Percentiles rank a stretch among this genome's conserved stretches.
Evolutionary conservation across 53 echinoderm and acorn worm species (phyloP).

Genomic region (Stichopus horrens): DNA sequence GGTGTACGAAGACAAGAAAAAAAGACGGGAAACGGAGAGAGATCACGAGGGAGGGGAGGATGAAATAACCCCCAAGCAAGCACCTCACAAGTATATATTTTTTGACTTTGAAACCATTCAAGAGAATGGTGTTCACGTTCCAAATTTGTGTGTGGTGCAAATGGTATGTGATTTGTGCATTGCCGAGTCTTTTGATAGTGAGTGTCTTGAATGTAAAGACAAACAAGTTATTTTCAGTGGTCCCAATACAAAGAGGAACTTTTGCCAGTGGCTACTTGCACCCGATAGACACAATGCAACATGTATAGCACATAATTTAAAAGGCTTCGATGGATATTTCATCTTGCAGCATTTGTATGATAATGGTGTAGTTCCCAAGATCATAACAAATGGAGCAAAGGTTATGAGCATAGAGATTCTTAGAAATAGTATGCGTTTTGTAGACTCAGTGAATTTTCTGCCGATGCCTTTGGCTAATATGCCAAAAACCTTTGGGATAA

Average conservation of each 20-base stretch:
- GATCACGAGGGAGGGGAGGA: no score
- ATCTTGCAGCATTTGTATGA: not conserved
- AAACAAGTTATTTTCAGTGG: constrained; percentile 40
- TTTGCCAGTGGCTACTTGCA: constrained; percentile 31
- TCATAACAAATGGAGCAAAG: constrained; percentile 12
- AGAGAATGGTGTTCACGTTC: constrained; percentile 13
- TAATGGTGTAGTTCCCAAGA: not conserved
- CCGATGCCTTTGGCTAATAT: constrained; percentile 21
- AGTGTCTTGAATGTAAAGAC: not conserved
- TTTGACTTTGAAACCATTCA: constrained; percentile 37
- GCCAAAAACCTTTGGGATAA: constrained; percentile 17
- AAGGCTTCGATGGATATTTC: constrained; percentile 44
- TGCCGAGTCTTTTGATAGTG: not conserved
- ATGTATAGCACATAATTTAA: constrained; percentile 45
- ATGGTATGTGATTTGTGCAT: not conserved
- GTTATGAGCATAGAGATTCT: constrained; percentile 25
- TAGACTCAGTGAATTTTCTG: constrained; percentile 37
- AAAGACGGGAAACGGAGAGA: not conserved
- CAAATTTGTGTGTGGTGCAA: constrained; percentile 22
- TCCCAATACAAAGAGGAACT: not conserved
- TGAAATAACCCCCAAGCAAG: not conserved
- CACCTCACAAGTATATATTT: not conserved
- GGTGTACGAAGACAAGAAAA: not conserved
- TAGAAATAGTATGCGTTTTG: constrained; percentile 11
- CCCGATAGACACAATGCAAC: not conserved